phyloP scores from a whole-genome alignment of 1,140 invertebrate species.

The Wiebesia pumilae region DNA sequence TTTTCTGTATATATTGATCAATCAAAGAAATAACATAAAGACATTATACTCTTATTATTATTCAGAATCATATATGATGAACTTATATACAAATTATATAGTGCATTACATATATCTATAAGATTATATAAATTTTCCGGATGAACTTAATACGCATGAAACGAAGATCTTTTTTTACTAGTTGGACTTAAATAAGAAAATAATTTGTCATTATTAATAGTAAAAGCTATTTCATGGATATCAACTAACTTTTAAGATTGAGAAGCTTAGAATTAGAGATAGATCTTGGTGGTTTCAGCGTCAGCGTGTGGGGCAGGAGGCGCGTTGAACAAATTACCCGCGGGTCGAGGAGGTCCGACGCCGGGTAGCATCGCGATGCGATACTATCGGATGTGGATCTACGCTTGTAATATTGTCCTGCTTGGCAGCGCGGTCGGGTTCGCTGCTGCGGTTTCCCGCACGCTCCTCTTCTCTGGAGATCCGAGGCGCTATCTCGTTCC shows the following conservation, averaged over 20 bases:
- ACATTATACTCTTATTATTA: too few species aligned
- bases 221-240: background rate
- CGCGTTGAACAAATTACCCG: slow-evolving; percentile 30
- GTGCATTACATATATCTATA: too few species aligned
- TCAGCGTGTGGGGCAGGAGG: slow-evolving; percentile 19
- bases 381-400: slow-evolving; percentile 95
- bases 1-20: too few species aligned
- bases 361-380: slow-evolving; percentile 71
- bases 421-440: slow-evolving; percentile 88
- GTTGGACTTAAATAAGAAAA: too few species aligned
- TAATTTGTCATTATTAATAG: too few species aligned
- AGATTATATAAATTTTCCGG: too few species aligned
- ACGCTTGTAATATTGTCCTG: slow-evolving; percentile 91
- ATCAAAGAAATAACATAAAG: too few species aligned
- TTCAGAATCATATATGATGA: too few species aligned
- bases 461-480: slow-evolving; percentile 79
- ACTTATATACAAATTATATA: too few species aligned
- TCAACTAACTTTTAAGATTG: background rate
- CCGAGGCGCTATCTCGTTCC: slow-evolving; percentile 82
- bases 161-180: too few species aligned
- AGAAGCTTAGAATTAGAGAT: background rate
- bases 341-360: slow-evolving; percentile 51
- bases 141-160: too few species aligned
- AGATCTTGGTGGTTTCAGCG: slow-evolving; percentile 20
- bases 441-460: slow-evolving; percentile 83